Evolutionary conservation across 2,797 vertebrate species (phyloP), one percentile per base, ranked within the genome.

Genomic region (Dicrostonyx torquatus): DNA sequence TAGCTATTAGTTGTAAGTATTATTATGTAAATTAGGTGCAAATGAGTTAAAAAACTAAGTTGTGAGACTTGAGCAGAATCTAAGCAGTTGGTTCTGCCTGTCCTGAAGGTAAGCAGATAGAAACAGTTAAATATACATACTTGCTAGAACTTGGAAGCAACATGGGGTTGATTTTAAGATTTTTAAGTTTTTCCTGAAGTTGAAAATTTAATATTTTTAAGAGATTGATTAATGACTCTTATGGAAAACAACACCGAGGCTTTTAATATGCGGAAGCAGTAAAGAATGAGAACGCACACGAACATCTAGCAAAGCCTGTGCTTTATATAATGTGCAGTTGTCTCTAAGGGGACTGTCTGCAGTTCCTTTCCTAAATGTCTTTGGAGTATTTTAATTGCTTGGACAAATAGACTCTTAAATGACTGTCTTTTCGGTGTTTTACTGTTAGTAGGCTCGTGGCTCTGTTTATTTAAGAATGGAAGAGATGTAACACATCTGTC

Each of bases 391-490:
- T 85, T 83, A 79, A 84, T 95, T 95, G 77, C 43, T 60, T 94
- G 5, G 22, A 89, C 48, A 87, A 64, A 75, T 43, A 85, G 55
- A 55, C 70, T 58, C 80, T 85, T 29, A 17, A 78, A 83, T 50
- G 24, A 2, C 3, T 90, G 53, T 20, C 10, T 66, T 90, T 92
- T 86, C 34, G 15, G 10, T 90, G 4, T 83, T 75, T 92, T 91
- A 92, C 70, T 58, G 91, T 86, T 95, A 64, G 29, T 70, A 94
- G 26, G 77, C 75, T 89, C 97, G 73, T 70, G 24, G 94, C 90
- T 95, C 95, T 91, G 48, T 75, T 98, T 97, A 85, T 96, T 96
- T 96, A 95, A 91, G 84, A 89, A 88, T 79, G 76, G 40, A 93
- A 96, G 96, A 96, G 94, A 94, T 94, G 76, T 53, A 92, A 91